Base-by-base conservation (phyloP, 1,140 invertebrate genomes). In the Lycorma delicatula region DNA sequence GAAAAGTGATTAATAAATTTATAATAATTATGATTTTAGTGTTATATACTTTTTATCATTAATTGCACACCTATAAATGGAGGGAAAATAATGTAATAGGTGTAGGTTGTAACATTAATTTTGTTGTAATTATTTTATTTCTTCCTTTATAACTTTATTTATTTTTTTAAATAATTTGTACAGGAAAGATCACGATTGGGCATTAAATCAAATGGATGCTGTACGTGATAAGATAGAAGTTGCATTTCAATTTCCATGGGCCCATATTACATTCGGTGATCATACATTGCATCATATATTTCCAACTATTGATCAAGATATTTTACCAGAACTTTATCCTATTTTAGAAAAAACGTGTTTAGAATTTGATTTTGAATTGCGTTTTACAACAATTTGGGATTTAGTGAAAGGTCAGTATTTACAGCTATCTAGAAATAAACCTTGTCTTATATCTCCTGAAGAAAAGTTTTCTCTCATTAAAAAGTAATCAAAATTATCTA, bases 201-300 rank as follows among this genome's bases (percentile, higher is more conserved):
- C 87, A 3, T 70, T 90, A 18, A 77, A 82, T 62, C 84, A 90
- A 73, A 61, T 91, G 47, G 85, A 90, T 70, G 80, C 89, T 0
- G 81, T 86, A 0, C 78, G 83, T 60, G 87, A 88, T 63, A 78
- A 86, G 54, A 71, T 75, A 3, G 82, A 89, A 41, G 75, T 89
- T n/a, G 83, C 81, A 22, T 76, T 79, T 1, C 83, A 75, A n/a
- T 70, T 81, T 25, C 83, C 88, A 62, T 70, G 87, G 28, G 79
- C 79, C 0, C 63, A 90, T 25, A 84, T 82, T 0, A 78, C 81
- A 59, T 92, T 88, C 61, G 89, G 89, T 7, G 81, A 85, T 31
- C 90, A 93, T 68, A 73, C 74, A 1, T 71, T 91, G 1, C 89
- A 93, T 67, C 89, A 92, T 74, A 72, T 93, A 1, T 82, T 92